Conservation (phyloP, 2,113 vertebrate genomes). For the Macquaria australasica region DNA sequence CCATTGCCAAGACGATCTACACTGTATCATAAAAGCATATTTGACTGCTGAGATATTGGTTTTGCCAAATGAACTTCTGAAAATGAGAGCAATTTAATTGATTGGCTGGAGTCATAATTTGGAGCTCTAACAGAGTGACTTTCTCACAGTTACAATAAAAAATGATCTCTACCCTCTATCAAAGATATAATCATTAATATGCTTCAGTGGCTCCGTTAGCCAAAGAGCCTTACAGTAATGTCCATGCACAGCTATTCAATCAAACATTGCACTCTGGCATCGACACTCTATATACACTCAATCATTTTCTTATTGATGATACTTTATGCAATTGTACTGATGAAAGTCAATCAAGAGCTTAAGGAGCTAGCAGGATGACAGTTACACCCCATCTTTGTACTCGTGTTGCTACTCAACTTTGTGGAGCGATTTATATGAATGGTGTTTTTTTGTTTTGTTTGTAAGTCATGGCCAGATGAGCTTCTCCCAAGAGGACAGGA, state of each 20-base stretch:
- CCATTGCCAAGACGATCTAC: neutral
- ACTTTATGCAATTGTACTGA: slow-evolving; percentile 1
- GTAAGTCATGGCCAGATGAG: neutral
- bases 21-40: slow-evolving; percentile 40
- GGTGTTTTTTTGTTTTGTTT: neutral
- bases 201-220: slow-evolving; percentile 17
- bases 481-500: neutral
- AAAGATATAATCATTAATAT: slow-evolving; percentile 49
- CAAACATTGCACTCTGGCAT: slow-evolving; percentile 27
- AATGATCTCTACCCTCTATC: slow-evolving; percentile 24
- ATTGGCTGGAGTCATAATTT: slow-evolving; percentile 34
- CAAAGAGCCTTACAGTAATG: slow-evolving; percentile 25
- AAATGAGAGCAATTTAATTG: slow-evolving; percentile 45
- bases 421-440: neutral
- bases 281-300: neutral
- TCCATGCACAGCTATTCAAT: slow-evolving; percentile 13
- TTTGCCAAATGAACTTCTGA: slow-evolving; percentile 55
- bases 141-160: slow-evolving; percentile 32
- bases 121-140: slow-evolving; percentile 18
- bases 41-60: slow-evolving; percentile 24
- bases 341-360: neutral
- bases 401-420: neutral
- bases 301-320: neutral
- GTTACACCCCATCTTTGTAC: neutral
- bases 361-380: neutral